A percentile compares a stretch with the other conserved stretches of the same genome.
phyloP scores from a whole-genome alignment of 2,113 vertebrate species.

The Theristicus caerulescens region DNA sequence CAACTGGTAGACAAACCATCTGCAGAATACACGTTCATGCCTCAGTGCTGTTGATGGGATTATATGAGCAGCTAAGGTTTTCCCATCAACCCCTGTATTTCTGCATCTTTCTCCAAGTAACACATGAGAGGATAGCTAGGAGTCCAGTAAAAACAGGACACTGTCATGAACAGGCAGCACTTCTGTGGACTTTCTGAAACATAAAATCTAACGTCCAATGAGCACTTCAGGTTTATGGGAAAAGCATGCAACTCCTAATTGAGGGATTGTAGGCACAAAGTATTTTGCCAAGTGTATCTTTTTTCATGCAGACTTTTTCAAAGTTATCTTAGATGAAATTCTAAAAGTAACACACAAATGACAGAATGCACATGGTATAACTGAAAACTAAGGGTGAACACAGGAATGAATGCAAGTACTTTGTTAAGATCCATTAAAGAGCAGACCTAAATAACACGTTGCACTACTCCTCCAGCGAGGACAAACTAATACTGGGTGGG shows the following conservation, averaged over 20 bases:
- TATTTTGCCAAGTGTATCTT: not conserved
- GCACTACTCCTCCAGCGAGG: not conserved
- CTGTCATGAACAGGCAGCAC: not conserved
- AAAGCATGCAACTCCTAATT: not conserved
- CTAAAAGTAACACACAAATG: not conserved
- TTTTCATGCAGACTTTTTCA: not conserved
- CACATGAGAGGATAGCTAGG: not conserved
- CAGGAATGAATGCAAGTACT: not conserved
- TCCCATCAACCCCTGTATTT: not conserved
- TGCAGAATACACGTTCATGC: fast-evolving
- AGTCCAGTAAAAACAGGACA: not conserved
- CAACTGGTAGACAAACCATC: not conserved
- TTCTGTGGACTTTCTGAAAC: not conserved
- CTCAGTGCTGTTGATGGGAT: not conserved
- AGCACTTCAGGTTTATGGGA: not conserved
- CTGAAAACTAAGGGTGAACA: not conserved
- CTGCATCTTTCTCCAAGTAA: not conserved
- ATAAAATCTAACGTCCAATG: fast-evolving
- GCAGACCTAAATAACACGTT: not conserved
- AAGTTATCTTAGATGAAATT: not conserved
- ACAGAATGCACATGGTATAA: not conserved
- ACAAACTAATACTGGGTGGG: not conserved
- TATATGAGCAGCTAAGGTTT: not conserved
- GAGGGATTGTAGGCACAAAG: not conserved
- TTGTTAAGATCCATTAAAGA: not conserved